Evolutionary conservation across 2,888 invertebrate genomes (phyloP), one percentile per base, ranked within the genome.

Genomic region (Pyrochroa serraticornis): DNA sequence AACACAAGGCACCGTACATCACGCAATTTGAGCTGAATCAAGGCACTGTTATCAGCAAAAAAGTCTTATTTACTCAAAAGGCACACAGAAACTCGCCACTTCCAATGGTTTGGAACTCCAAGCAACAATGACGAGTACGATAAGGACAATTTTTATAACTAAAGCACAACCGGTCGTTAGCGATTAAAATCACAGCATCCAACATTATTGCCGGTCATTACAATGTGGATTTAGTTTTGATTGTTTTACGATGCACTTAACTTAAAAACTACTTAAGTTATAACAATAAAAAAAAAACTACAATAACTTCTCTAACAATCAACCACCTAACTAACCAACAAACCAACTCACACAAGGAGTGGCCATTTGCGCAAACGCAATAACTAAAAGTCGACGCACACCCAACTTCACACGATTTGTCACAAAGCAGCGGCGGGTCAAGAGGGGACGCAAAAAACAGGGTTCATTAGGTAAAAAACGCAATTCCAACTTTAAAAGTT

Each of bases 271-370:
- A 22, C 22, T 37, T 37, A 12, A 37, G 13, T 37, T 37, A 37
- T 12, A 12, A 12, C n/a, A 37, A 6, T 10, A 36, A 36, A 36
- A 36, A n/a, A n/a, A 9, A 9, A 36, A 9, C 10, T 36, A 36
- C 9, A 36, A 36, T 10, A 36, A 9, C 31, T 12, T 9, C 12
- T n/a, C 13, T 39, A 43, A 43, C 6, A 12, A 43, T 12, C 36
- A n/a, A 43, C 43, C 31, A 43, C 43, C 43, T 32, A 43, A 12
- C 31, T 13, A 43, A 43, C 31, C 32, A 43, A 43, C 43, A 10
- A 32, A 43, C 31, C 43, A 43, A 43, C 43, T 32, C 22, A 43
- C 31, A 43, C 43, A 43, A 43, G 43, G 43, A 43, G 43, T 43
- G 43, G 43, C 43, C n/a, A 7, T 43, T 0, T 42, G 43, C 43